Percentiles rank a stretch among this genome's conserved stretches.
These are phyloP conservation scores for Agrochola lychnidis DNA, from an alignment of 2,888 invertebrate genomes.

Conservation along the genomic window DNA sequence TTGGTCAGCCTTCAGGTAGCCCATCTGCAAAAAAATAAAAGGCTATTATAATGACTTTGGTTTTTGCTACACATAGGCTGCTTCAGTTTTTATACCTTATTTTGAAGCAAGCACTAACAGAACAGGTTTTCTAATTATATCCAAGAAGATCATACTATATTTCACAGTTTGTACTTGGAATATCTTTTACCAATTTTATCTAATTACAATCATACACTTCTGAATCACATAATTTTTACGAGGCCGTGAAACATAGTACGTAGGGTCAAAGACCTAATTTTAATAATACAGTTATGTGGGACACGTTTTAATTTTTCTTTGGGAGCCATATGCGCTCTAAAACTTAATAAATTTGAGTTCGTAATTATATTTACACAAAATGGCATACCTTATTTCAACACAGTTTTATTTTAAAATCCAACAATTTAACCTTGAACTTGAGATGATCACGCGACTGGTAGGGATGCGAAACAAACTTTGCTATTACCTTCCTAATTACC, in stretches of 20 bases:
- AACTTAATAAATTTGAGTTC: not conserved
- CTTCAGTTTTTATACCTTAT: constrained; percentile 39
- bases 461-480: constrained; percentile 29
- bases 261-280: constrained; percentile 62
- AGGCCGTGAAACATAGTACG: constrained; percentile 3
- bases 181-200: not conserved
- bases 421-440: constrained; percentile 78
- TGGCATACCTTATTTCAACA: constrained; percentile 25
- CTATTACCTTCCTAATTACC: not conserved
- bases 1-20: constrained; percentile 76
- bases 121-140: constrained; percentile 45
- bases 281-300: constrained; percentile 49
- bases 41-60: constrained; percentile 10
- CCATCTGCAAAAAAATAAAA: constrained; percentile 82
- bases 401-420: constrained; percentile 22
- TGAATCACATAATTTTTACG: not conserved
- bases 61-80: constrained; percentile 37
- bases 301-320: constrained; percentile 13
- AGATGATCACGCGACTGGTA: constrained; percentile 66
- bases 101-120: constrained; percentile 21
- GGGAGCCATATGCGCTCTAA: too few relatives aligned
- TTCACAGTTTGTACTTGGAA: not conserved
- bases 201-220: not conserved
- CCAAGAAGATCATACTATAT: constrained; percentile 4
- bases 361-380: not conserved